Percentiles rank a stretch among this genome's conserved stretches.
Evolutionary conservation across 2,113 vertebrate species (phyloP).

Genomic region (Eolophus roseicapilla): DNA sequence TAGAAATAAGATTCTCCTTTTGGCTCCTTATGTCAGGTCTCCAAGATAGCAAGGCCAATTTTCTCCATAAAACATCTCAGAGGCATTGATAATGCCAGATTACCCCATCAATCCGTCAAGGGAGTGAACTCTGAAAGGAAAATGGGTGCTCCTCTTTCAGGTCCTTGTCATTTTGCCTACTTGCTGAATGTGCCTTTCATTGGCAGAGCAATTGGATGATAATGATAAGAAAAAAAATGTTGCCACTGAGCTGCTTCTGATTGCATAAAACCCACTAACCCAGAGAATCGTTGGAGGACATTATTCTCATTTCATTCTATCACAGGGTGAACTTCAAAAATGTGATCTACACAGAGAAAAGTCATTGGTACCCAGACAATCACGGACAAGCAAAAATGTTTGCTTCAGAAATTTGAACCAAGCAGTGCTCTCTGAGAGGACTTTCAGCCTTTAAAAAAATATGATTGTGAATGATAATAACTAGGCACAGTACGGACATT

Average conservation of each 20-base stretch:
- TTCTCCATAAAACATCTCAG: neutral
- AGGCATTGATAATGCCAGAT: neutral
- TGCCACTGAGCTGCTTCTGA: neutral
- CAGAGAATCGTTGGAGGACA: neutral
- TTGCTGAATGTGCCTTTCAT: neutral
- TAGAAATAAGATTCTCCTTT: neutral
- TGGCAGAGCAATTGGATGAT: neutral
- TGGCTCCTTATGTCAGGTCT: neutral
- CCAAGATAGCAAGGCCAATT: neutral
- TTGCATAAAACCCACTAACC: neutral
- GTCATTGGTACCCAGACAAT: accelerated
- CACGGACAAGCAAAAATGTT: accelerated
- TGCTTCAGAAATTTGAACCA: neutral
- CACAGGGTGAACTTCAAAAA: neutral
- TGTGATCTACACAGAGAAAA: neutral
- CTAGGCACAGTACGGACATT: neutral
- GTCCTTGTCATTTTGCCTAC: neutral
- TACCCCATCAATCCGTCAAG: neutral
- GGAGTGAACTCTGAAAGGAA: neutral
- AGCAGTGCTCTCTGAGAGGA: neutral
- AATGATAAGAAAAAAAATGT: neutral
- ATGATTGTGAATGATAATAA: constrained; percentile 19
- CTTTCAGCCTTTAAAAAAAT: neutral
- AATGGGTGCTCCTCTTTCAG: neutral
- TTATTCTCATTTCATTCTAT: neutral